A percentile compares a stretch with the other conserved stretches of the same genome.
Conservation (phyloP, 37 sponge, comb jelly and placozoan genomes). For the Tethya wilhelma region DNA sequence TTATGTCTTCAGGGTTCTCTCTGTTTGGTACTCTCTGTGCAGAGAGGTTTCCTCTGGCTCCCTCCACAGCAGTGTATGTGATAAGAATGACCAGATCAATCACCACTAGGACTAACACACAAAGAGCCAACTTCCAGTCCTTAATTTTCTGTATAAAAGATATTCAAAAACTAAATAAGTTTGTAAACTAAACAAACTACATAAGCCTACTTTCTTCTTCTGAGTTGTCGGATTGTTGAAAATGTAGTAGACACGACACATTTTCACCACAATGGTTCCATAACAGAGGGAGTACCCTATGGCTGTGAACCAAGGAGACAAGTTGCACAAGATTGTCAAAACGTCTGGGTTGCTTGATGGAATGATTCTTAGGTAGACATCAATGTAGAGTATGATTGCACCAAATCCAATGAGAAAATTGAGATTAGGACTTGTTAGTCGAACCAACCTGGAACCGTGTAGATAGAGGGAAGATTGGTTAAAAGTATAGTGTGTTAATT, state of each 20-base stretch:
- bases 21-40: background rate
- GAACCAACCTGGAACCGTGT: constrained; percentile 19
- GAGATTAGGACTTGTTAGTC: constrained; percentile 48
- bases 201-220: constrained; percentile 7
- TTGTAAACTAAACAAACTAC: background rate
- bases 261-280: constrained; percentile 54
- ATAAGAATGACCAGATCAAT: constrained; percentile 29
- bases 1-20: constrained; percentile 5
- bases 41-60: background rate
- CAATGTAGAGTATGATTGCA: constrained; percentile 51
- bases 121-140: constrained; percentile 36
- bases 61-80: constrained; percentile 20
- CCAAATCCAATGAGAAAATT: constrained; percentile 52
- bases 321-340: constrained; percentile 45
- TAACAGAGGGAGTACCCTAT: constrained; percentile 59
- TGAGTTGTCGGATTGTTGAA: constrained; percentile 40
- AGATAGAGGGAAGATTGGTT: too few species aligned
- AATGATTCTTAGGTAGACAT: constrained; percentile 14
- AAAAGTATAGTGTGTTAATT: too few species aligned
- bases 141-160: too few species aligned
- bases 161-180: background rate
- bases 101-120: constrained; percentile 28
- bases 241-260: constrained; percentile 58
- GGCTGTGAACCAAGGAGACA: constrained; percentile 30
- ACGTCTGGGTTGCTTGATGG: background rate